Evolutionary conservation across 2,888 invertebrate species (phyloP), one percentile per base, ranked within the genome.

Genomic region (Lasioglossum morio): DNA sequence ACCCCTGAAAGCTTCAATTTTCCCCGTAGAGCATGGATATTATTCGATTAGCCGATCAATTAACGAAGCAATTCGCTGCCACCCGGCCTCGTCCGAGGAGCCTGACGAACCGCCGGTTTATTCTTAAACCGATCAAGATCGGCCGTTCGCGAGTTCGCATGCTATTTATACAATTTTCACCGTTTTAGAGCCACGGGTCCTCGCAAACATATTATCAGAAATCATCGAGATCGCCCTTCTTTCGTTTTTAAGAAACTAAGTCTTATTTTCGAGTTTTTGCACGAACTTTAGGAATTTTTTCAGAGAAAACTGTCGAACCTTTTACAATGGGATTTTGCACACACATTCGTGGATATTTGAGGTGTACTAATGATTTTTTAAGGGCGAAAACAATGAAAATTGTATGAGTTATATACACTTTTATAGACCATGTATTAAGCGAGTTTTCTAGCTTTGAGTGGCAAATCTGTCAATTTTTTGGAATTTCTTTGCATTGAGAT

Each of bases 41-140:
- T 66, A 66, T 66, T 66, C 66, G 66, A 66, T 66, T 66, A 66
- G 66, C 34, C 19, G 60, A 63, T 63, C 60, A 66, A 66, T 66
- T 66, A 34, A 30, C 19, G 66, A 30, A 16, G 66, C 30, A 66
- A 66, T 66, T 66, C 34, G 34, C 66, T 34, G 66, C 34, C 30
- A 53, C 53, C 53, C 27, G 30, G 60, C 60, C 60, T 30, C 53
- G 53, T 23, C 23, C 53, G 53, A 53, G 53, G 23, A 53, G 23
- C 53, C 23, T 23, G 53, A 53, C 53, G 53, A 53, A 53, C 53
- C 53, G 23, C 10, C 53, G 53, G 53, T 53, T 53, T 53, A 53
- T 53, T 53, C 53, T 53, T 53, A 53, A 53, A 53, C 53, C 23
- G 53, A n/a, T 53, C 53, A 53, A 53, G 23, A 53, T 23, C 53